Conservation (phyloP, 1,140 invertebrate species). For the Piezodorus guildinii region DNA sequence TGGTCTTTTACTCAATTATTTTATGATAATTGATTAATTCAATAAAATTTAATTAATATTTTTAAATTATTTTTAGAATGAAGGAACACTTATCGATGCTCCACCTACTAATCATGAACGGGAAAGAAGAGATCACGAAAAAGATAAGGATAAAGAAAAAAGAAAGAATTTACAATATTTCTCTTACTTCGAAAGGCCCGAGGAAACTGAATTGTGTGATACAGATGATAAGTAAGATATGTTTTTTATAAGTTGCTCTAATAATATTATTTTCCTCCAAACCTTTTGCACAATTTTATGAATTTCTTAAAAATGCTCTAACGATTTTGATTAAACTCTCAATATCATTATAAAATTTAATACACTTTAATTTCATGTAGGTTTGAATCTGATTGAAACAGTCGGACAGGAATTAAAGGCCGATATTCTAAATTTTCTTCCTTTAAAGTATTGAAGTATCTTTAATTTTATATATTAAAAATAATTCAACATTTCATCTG, state of each 20-base stretch:
- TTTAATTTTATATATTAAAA: too few relatives aligned
- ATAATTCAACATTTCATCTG: too few relatives aligned
- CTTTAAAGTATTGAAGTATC: too few relatives aligned
- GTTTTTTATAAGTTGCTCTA: background rate
- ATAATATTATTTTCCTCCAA: too few relatives aligned
- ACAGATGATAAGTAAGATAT: constrained; percentile 33
- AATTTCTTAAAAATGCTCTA: too few relatives aligned
- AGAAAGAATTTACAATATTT: constrained; percentile 29
- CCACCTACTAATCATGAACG: constrained; percentile 52
- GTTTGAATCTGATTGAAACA: too few relatives aligned
- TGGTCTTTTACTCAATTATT: background rate
- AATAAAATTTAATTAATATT: constrained; percentile 1
- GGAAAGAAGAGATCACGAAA: constrained; percentile 32
- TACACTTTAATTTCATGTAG: too few relatives aligned
- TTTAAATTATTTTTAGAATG: constrained; percentile 21
- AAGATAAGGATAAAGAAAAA: constrained; percentile 16
- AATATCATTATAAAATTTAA: too few relatives aligned
- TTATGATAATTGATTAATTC: background rate
- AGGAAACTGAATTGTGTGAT: constrained; percentile 27
- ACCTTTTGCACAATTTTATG: too few relatives aligned
- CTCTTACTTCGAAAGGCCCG: constrained; percentile 33
- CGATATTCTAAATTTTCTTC: too few relatives aligned
- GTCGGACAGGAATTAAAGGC: too few relatives aligned
- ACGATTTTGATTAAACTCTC: too few relatives aligned
- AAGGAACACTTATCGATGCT: constrained; percentile 34